A percentile compares a stretch with the other conserved stretches of the same genome.
phyloP scores from a whole-genome alignment of 2,888 invertebrate genomes.

The Lithophane ornitopus region DNA sequence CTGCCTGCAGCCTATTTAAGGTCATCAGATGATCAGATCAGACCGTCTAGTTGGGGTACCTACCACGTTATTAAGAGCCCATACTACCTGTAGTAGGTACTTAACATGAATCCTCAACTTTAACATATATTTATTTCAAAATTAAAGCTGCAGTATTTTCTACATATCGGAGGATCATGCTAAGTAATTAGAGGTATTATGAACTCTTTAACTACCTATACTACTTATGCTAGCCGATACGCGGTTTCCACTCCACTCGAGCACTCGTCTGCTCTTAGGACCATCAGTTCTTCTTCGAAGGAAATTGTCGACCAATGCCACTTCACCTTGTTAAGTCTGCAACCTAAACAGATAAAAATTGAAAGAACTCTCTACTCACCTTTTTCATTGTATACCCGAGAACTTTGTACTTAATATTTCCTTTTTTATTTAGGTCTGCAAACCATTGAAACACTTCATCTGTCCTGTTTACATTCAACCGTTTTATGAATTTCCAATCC shows the following conservation, averaged over 20 bases:
- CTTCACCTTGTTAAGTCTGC: neutral
- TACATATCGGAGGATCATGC: no score
- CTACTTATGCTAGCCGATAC: neutral
- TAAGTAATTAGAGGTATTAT: no score
- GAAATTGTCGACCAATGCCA: neutral
- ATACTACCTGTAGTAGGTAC: no score
- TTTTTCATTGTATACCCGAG: constrained; percentile 77
- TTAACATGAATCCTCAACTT: no score
- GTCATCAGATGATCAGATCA: no score
- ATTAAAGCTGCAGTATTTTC: no score
- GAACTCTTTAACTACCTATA: no score
- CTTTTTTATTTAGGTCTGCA: constrained; percentile 49
- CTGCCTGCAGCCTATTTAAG: no score
- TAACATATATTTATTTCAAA: no score
- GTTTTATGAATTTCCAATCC: constrained; percentile 68
- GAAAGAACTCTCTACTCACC: constrained; percentile 56
- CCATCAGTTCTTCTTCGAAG: neutral
- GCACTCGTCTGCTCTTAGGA: neutral
- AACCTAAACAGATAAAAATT: neutral
- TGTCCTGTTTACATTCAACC: constrained; percentile 72
- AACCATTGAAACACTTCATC: constrained; percentile 78
- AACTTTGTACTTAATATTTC: constrained; percentile 67
- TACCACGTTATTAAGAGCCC: no score
- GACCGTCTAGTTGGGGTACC: no score
- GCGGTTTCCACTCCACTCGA: neutral